Base-by-base conservation (phyloP, 2,113 vertebrate species). In the Spea multiplicata region DNA sequence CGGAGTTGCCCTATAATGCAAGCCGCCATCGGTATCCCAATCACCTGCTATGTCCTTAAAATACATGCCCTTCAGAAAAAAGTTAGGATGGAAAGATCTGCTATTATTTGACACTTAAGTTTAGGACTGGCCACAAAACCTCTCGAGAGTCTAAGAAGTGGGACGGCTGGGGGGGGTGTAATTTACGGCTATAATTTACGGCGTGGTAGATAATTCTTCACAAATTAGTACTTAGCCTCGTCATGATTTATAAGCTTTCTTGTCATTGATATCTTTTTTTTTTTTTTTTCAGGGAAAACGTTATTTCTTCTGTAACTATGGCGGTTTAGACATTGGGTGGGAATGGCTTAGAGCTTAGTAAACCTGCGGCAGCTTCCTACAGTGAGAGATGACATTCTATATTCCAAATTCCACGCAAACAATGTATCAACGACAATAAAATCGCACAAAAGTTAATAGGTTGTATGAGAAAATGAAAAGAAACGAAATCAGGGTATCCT, bases 31-130 rank as follows among this genome's bases (percentile, higher is more conserved):
- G 8, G 73, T 76, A 55, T 48, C 53, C 45, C 67, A 71, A 77
- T 77, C 71, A 77, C 55, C 75, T 62, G 55, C 16, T 44, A 71
- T 71, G 46, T 47, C 30, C 75, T 77, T 70, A 17, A 64, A 62
- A 50, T 70, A 50, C 55, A 47, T 70, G 75, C 46, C 75, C 75
- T 71, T 77, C 66, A 70, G n/a, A 47, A 62, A 55, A 10, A 49
- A 30, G 47, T 45, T 66, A 61, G n/a, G 57, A 8, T 14, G 8
- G 17, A 70, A 61, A 57, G 47, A 45, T 14, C 55, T 13, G 55
- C 47, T 62, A 45, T 44, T 14, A 71, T 71, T 30, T 70, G 67
- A 57, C 16, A 44, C 6, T 49, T 13, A 17, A 14, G 46, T 49
- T 44, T 47, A 61, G 30, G 46, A 67, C 13, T 67, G 65, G 16